Percentiles rank a stretch among this genome's conserved stretches.
These are phyloP conservation scores for Balaeniceps rex DNA, from an alignment of 2,113 vertebrate genomes.

Conservation along the genomic window DNA sequence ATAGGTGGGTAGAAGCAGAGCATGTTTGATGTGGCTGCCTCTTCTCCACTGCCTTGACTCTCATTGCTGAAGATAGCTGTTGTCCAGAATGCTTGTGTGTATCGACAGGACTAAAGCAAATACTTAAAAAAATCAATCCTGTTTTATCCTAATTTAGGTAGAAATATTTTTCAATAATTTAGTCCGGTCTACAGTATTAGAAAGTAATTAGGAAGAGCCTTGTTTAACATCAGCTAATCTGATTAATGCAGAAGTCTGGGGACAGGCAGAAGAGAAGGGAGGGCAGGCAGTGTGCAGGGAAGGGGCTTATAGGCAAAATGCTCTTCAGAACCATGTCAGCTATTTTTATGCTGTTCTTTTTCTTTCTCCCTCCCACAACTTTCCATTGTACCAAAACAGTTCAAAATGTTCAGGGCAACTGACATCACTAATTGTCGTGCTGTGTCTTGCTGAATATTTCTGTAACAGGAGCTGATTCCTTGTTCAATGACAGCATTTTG, in stretches of 20 bases:
- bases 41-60: not conserved
- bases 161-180: not conserved
- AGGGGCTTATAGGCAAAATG: not conserved
- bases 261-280: not conserved
- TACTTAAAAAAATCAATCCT: not conserved
- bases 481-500: not conserved
- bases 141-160: not conserved
- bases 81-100: not conserved
- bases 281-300: not conserved
- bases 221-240: not conserved
- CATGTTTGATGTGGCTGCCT: not conserved
- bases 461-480: not conserved
- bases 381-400: slow-evolving; percentile 57
- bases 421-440: not conserved
- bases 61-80: not conserved
- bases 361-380: slow-evolving; percentile 39
- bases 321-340: not conserved
- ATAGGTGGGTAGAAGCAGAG: not conserved
- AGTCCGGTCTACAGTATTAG: not conserved
- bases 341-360: slow-evolving; percentile 51
- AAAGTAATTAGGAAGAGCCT: not conserved
- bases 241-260: not conserved
- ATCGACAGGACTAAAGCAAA: not conserved
- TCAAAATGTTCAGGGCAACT: slow-evolving; percentile 38
- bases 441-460: not conserved